Evolutionary conservation across 2,888 invertebrate genomes (phyloP), one percentile per base, ranked within the genome.

Genomic region (Homarus gammarus): DNA sequence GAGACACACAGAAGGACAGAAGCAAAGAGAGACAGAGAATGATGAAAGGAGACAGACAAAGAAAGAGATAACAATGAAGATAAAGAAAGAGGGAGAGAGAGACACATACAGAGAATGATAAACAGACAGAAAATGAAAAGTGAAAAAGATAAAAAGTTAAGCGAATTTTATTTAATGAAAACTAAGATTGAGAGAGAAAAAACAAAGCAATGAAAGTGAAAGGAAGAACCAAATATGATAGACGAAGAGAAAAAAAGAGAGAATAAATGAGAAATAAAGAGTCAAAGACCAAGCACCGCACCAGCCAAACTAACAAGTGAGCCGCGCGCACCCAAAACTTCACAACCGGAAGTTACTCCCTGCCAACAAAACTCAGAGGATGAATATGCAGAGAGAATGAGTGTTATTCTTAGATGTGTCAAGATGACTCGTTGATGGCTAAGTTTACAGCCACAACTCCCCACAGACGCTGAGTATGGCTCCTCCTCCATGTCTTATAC

Each of bases 301-400:
- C 56, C 81, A n/a, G n/a, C n/a, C n/a, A n/a, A n/a, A n/a, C n/a
- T n/a, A n/a, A n/a, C n/a, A n/a, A n/a, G n/a, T n/a, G n/a, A n/a
- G n/a, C n/a, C n/a, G n/a, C n/a, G n/a, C n/a, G n/a, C n/a, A 82
- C 68, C 68, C 31, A 70, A 68, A 68, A 44, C 40, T 68, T 51
- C 68, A 27, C 44, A 44, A 68, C 22, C 82, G 82, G 82, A 82
- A 68, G 82, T 82, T 82, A 64, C 40, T 68, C 44, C 61, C n/a
- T 82, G 82, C 82, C 82, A 82, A 82, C 68, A 82, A 82, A 82
- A 82, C 82, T 73, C 38, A 84, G 56, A 38, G 73, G 75, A 73
- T 81, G 38, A 51, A 68, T 38, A 82, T 61, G 64, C 38, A 68
- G 70, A 84, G 73, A 31, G 70, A 38, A 40, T 12, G 70, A 44